Base-by-base conservation (phyloP, 2,113 vertebrate species). In the Conger conger region DNA sequence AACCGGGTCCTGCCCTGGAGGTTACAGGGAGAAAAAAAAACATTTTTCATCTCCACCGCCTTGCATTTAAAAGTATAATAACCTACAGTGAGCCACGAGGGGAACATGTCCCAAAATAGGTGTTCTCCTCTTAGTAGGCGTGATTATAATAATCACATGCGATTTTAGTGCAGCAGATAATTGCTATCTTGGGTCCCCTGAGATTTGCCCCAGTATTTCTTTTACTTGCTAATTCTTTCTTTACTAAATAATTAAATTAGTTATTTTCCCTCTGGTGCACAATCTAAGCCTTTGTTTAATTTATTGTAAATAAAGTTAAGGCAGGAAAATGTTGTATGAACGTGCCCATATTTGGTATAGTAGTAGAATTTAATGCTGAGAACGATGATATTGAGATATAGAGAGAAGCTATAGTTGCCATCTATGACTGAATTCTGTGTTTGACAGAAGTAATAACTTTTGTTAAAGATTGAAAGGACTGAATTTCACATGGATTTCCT, bases 101-200 rank as follows among this genome's bases (percentile, higher is more conserved):
- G 45, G 68, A 68, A 82, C 73, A 18, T 80, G 30, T 81, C 84
- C 38, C 37, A 85, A 81, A 82, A 76, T 50, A 68, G 45, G 68
- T 53, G 57, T 82, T 38, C 57, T 76, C 60, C 45, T 81, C 63
- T 81, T 76, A 76, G 57, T 76, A 20, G 42, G 60, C n/a, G 45
- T 63, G 42, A 76, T 82, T 81, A 81, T 85, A 82, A 63, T 80
- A 79, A 81, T 50, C 79, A 81, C 76, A 36, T 85, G 30, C 38
- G 23, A 60, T 85, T 57, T 73, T 63, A 17, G 20, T 20, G 40
- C 82, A 60, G 60, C 35, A 76, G 40, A 82, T 82, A 77, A 76
- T 77, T 63, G 76, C 80, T 40, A 82, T 36, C 50, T 9, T 35
- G 23, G 76, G 81, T 54, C 81, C 38, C 38, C 30, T 17, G 35